Conservation (phyloP, 2,797 vertebrate species). For the Aphelocoma californica region DNA sequence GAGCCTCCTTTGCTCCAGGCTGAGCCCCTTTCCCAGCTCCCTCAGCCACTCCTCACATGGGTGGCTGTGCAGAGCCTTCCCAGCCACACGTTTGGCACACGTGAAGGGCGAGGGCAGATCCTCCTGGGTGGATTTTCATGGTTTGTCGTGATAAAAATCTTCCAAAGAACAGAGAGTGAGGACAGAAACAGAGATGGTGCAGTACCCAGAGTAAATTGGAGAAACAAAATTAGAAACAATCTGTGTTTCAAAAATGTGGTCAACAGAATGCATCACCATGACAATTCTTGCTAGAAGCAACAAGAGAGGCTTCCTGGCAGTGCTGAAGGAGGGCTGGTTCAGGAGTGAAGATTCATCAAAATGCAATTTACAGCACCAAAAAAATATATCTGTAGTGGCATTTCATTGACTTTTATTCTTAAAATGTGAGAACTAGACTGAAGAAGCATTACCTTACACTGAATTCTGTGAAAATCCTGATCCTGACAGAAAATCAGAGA, state of each 20-base stretch:
- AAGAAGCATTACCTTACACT: not conserved
- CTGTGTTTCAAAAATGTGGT: slow-evolving; percentile 49
- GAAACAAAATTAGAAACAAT: slow-evolving; percentile 53
- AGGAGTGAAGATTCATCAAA: not conserved
- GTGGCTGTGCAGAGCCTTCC: not conserved
- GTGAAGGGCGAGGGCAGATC: not conserved
- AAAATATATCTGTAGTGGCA: not conserved
- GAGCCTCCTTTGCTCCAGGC: not conserved
- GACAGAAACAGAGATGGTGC: not conserved
- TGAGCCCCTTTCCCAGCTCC: not conserved
- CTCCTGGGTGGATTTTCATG: accelerated
- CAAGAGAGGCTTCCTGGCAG: slow-evolving; percentile 42
- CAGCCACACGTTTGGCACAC: accelerated
- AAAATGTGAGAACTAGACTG: slow-evolving; percentile 18
- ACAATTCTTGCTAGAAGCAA: slow-evolving; percentile 65
- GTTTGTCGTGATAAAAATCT: not conserved
- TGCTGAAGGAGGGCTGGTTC: not conserved
- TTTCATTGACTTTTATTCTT: slow-evolving; percentile 49
- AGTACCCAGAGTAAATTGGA: slow-evolving; percentile 8
- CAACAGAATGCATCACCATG: slow-evolving; percentile 61
- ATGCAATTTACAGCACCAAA: not conserved
- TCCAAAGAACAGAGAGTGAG: not conserved
- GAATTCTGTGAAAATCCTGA: not conserved
- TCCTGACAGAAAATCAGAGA: slow-evolving; percentile 17
- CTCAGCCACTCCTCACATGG: accelerated